phyloP scores from a whole-genome alignment of 2,113 vertebrate genomes.

The Pandion haliaetus region DNA sequence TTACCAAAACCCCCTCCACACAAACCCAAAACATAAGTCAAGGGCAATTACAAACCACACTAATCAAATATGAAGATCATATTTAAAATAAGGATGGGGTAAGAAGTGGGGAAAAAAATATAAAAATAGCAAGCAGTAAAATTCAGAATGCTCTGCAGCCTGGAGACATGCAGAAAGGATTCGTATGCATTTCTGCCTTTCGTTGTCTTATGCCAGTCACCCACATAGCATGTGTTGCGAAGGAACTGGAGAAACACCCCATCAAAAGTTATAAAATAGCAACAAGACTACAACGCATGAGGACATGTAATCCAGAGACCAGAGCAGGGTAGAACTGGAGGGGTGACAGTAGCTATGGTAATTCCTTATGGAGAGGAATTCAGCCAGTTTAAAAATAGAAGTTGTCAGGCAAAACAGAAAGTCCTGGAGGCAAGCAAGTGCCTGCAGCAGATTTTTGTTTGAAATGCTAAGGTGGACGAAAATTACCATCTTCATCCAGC shows the following conservation, averaged over 20 bases:
- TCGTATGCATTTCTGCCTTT: background rate
- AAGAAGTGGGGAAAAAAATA: background rate
- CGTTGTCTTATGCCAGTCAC: background rate
- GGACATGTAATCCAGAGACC: background rate
- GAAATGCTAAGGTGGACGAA: background rate
- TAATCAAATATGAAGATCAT: background rate
- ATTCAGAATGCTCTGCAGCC: background rate
- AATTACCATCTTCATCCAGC: background rate
- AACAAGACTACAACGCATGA: background rate
- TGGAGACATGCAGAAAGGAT: background rate
- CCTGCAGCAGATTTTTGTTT: slow-evolving; percentile 2
- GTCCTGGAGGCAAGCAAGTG: slow-evolving; percentile 1
- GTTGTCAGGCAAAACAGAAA: slow-evolving; percentile 27
- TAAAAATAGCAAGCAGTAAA: background rate
- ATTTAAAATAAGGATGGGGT: background rate
- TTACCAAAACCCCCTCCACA: too few species aligned
- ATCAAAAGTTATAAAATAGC: background rate
- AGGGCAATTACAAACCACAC: background rate
- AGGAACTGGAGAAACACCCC: background rate
- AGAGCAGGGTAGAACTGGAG: background rate
- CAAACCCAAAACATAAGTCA: background rate
- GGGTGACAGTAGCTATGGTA: background rate
- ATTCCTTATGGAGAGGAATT: background rate
- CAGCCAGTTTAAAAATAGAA: slow-evolving; percentile 44
- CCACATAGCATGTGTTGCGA: background rate